Evolutionary conservation across 2,888 invertebrate species (phyloP).

Genomic region (Scaptomyza reducta): DNA sequence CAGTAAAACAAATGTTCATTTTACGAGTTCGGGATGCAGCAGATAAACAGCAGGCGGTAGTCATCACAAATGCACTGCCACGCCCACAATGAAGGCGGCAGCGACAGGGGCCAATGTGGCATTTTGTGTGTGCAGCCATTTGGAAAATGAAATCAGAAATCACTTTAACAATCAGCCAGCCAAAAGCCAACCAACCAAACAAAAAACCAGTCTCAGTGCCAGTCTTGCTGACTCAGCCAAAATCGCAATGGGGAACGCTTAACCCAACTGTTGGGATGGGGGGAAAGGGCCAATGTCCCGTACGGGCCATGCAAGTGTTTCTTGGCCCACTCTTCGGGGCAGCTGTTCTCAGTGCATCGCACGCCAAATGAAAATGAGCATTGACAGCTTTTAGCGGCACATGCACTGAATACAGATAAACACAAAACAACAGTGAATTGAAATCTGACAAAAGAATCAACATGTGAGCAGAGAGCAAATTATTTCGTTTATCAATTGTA

Average conservation of each 20-base stretch:
- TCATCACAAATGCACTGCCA: constrained; percentile 28
- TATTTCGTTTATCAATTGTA: constrained; percentile 45
- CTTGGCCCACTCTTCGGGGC: constrained; percentile 40
- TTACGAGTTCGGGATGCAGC: constrained; percentile 9
- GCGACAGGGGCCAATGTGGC: constrained; percentile 30
- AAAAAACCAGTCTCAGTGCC: constrained; percentile 27
- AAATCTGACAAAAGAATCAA: not conserved
- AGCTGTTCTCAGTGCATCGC: constrained; percentile 59
- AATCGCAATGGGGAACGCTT: constrained; percentile 10
- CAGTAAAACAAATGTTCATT: constrained; percentile 22
- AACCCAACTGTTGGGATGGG: not conserved
- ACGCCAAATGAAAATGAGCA: constrained; percentile 41
- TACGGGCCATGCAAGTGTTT: constrained; percentile 22
- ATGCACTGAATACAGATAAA: constrained; percentile 14
- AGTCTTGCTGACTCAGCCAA: constrained; percentile 38
- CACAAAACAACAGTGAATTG: not conserved
- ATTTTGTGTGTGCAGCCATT: constrained; percentile 67
- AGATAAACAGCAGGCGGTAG: constrained; percentile 4
- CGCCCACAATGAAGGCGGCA: constrained; percentile 14
- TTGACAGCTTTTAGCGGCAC: constrained; percentile 47
- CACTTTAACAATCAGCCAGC: constrained; percentile 56
- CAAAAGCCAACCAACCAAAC: constrained; percentile 18
- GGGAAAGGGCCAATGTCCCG: not conserved
- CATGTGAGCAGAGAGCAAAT: constrained; percentile 27
- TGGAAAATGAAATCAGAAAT: constrained; percentile 75